Percentiles rank a stretch among this genome's conserved stretches.
Conservation (phyloP, 1,140 invertebrate species). For the Tenebrio molitor region DNA sequence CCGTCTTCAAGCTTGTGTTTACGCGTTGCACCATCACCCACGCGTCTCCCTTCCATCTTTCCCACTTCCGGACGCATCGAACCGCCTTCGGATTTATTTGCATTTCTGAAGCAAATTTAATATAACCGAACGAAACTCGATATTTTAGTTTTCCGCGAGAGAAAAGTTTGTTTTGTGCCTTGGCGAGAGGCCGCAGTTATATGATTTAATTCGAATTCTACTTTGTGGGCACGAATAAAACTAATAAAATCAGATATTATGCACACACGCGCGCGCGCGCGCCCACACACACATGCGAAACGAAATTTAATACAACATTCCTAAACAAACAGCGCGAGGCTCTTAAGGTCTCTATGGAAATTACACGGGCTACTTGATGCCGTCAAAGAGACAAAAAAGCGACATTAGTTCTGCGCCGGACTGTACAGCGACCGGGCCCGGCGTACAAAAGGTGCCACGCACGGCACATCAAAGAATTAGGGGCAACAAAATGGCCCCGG, state of each 20-base stretch:
- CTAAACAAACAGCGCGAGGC: slow-evolving; percentile 23
- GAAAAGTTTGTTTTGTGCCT: slow-evolving; percentile 31
- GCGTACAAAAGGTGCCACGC: slow-evolving; percentile 34
- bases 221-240: slow-evolving; percentile 4
- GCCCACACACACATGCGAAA: too few relatives aligned
- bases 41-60: neutral
- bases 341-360: slow-evolving; percentile 31
- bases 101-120: slow-evolving; percentile 22
- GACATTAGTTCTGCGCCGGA: slow-evolving; percentile 6
- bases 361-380: slow-evolving; percentile 29
- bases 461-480: slow-evolving; percentile 38
- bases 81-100: slow-evolving; percentile 20
- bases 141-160: slow-evolving; percentile 2
- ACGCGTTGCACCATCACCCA: too few relatives aligned
- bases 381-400: slow-evolving; percentile 17
- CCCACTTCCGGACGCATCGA: neutral
- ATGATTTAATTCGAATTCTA: slow-evolving; percentile 20
- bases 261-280: too few relatives aligned
- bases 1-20: too few relatives aligned
- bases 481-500: slow-evolving; percentile 3
- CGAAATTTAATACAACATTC: slow-evolving; percentile 26
- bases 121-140: slow-evolving; percentile 1
- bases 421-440: too few relatives aligned
- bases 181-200: neutral
- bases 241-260: slow-evolving; percentile 28